Base-by-base conservation (phyloP, 1,140 invertebrate genomes). In the Rhynchophorus ferrugineus region DNA sequence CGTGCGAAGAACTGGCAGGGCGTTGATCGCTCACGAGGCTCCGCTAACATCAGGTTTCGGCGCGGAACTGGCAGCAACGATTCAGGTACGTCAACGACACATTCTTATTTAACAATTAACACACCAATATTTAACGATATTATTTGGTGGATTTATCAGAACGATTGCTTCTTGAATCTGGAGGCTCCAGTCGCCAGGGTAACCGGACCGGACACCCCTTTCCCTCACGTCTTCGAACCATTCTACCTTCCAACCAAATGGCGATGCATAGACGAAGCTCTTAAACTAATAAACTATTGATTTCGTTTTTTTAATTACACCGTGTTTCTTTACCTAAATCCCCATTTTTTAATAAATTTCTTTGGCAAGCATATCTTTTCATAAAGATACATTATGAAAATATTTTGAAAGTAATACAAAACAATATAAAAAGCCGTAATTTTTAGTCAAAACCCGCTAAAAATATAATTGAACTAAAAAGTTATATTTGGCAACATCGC, bases 171-270 rank as follows among this genome's bases (percentile, higher is more conserved):
- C 69, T 75, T 98, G 29, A 78, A 94, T 69, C 76, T 99, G 49
- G 94, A 98, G 73, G 91, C 95, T 5, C 96, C 96, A 0, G 76
- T 99, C 11, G 73, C 79, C 39, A 77, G 96, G 65, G 88, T 97
- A 2, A 84, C 91, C 38, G 96, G 96, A n/a, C 95, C 91, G 78
- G 96, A 99, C 73, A 92, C 93, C 3, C 95, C 96, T 2, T 98
- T 99, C 74, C 91, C 96, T 5, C 91, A 95, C 72, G 79, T 97
- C 2, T 96, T 86, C 71, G 96, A 99, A 70, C 85, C 87, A 0
- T 95, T 98, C 71, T 98, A 98, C 71, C 68, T 99, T 49, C 96
- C 96, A 3, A 85, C 89, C 64, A 95, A 92, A 67, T 95, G 90
- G 85, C 77, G 91, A 43, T 95, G 91, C 67, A 78, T 93, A 42